Base-by-base conservation (phyloP, 2,797 vertebrate species). In the Acipenser transmontanus region DNA sequence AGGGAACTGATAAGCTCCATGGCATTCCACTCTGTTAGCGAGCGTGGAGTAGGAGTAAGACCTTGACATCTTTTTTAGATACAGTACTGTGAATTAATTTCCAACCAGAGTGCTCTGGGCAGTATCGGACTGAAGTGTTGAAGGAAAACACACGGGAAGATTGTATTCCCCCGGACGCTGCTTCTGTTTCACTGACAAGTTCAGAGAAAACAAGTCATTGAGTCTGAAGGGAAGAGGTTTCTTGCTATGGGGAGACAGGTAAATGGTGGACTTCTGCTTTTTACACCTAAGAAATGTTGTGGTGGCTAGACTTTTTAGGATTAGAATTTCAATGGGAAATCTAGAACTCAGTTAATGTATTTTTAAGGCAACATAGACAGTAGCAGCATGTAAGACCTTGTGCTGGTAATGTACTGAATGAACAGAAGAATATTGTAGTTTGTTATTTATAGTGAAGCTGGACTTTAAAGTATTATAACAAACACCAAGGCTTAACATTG, bases 231-330 rank as follows among this genome's bases (percentile, higher is more conserved):
- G 77, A 78, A 72, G 76, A 71, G 61, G 78, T 81, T 76, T 79
- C 66, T 76, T 48, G 62, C 68, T 68, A 64, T 74, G 60, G 70
- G 73, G 66, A 71, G 65, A 69, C 79, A 85, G 84, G 85, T 85
- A 77, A 87, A 83, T 57, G 65, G 63, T 17, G 64, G 66, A 59
- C 51, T 17, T 67, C 47, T 12, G 20, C 54, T 59, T 66, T 50
- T 66, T 7, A 34, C 7, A 34, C 34, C 34, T 34, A 34, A 0
- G 34, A 34, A 34, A 4, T 34, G 34, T 34, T 34, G 34, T 34
- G 34, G 34, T 34, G 2, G 34, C 65, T 8, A 54, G 6, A 48
- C n/a, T 57, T n/a, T 17, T 34, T 34, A 7, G 66, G 73, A 49
- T 64, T 50, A 67, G 9, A 49, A 61, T 65, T 61, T 66, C 65